These are phyloP conservation scores for Anastrepha ludens DNA, from an alignment of 1,140 invertebrate genomes.

Conservation along the genomic window DNA sequence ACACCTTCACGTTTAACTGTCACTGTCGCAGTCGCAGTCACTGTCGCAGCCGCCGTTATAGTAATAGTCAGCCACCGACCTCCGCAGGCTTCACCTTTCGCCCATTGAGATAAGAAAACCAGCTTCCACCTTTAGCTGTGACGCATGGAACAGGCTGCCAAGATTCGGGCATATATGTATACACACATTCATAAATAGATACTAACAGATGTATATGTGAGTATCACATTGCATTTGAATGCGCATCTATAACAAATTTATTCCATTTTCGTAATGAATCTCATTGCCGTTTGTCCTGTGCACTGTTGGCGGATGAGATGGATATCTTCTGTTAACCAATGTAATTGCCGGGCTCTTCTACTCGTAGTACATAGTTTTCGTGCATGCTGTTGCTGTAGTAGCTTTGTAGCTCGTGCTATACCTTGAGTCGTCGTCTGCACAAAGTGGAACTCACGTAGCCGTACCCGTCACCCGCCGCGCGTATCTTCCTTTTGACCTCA, in stretches of 20 bases:
- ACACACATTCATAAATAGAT: background rate
- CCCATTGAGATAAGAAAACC: background rate
- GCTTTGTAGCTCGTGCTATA: constrained; percentile 34
- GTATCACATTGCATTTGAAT: constrained; percentile 12
- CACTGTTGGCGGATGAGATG: background rate
- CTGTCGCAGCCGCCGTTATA: too few species aligned
- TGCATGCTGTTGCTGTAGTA: background rate
- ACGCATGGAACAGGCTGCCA: background rate
- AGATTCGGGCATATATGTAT: background rate
- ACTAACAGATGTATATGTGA: background rate
- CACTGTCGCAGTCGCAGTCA: background rate
- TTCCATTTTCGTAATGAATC: constrained; percentile 29
- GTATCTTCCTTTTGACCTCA: constrained; percentile 8
- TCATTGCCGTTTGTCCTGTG: background rate
- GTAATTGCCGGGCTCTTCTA: background rate
- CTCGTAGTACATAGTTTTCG: background rate
- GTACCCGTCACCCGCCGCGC: constrained; percentile 1
- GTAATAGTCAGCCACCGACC: background rate
- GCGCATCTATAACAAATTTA: constrained; percentile 13
- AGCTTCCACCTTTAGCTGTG: background rate
- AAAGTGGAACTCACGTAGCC: background rate
- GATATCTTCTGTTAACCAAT: background rate
- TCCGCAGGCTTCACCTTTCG: background rate
- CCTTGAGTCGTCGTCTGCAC: background rate
- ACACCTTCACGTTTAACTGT: constrained; percentile 35